phyloP scores from a whole-genome alignment of 2,888 invertebrate genomes.

The Pterostichus madidus region DNA sequence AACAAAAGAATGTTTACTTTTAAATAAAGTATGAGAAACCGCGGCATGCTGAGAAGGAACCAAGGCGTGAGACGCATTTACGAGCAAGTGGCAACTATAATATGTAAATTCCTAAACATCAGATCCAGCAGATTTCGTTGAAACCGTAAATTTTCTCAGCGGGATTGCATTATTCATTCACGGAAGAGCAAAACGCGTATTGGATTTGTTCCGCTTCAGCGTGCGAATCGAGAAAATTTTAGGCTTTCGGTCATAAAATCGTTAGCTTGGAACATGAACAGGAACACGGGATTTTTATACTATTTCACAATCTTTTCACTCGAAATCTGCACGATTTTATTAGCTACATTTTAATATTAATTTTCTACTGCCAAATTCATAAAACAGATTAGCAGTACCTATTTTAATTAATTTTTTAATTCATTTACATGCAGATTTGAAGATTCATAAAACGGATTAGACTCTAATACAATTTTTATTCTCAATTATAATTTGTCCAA shows the following conservation, averaged over 20 bases:
- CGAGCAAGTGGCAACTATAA: constrained; percentile 56
- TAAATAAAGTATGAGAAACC: constrained; percentile 55
- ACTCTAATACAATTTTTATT: too few relatives aligned
- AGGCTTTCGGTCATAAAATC: constrained; percentile 56
- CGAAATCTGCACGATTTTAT: background rate
- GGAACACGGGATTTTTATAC: constrained; percentile 25
- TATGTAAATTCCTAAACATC: constrained; percentile 63
- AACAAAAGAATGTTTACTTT: constrained; percentile 57
- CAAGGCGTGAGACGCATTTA: constrained; percentile 25
- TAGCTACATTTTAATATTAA: background rate
- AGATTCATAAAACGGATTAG: too few relatives aligned
- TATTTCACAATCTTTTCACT: constrained; percentile 37
- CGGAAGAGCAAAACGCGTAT: constrained; percentile 62
- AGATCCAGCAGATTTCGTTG: constrained; percentile 62
- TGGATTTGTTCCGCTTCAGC: constrained; percentile 62
- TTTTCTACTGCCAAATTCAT: too few relatives aligned
- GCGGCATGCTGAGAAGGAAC: background rate
- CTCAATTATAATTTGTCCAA: too few relatives aligned
- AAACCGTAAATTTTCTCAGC: constrained; percentile 63
- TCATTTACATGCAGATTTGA: too few relatives aligned
- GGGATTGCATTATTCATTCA: constrained; percentile 64
- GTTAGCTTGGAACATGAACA: constrained; percentile 49
- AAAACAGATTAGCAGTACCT: too few relatives aligned
- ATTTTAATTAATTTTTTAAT: too few relatives aligned
- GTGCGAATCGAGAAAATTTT: constrained; percentile 58